phyloP scores from a whole-genome alignment of 1,140 invertebrate genomes.

The Drosophila jambulina region DNA sequence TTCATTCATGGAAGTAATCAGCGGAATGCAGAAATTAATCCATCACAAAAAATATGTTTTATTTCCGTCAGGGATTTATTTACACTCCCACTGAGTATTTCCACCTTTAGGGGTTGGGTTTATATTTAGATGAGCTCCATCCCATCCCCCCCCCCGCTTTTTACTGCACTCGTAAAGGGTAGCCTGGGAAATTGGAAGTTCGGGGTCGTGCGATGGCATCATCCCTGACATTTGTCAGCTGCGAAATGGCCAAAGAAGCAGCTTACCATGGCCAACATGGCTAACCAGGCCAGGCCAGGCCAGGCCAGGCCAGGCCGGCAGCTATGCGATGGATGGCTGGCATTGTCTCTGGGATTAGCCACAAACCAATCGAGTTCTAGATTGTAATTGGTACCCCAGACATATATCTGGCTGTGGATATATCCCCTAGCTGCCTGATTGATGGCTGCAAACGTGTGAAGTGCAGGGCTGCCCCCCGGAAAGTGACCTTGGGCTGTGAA shows the following conservation, averaged over 20 bases:
- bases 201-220: conserved; percentile 20
- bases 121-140: conserved; percentile 12
- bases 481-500: conserved; percentile 11
- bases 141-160: background rate
- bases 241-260: conserved; percentile 40
- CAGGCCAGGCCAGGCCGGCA: conserved; percentile 1
- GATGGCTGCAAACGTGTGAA: conserved; percentile 41
- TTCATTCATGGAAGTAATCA: conserved; percentile 10
- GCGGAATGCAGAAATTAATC: conserved; percentile 17
- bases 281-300: conserved; percentile 15
- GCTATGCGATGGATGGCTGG: conserved; percentile 14
- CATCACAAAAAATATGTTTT: conserved; percentile 14
- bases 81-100: background rate
- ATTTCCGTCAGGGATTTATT: conserved; percentile 13
- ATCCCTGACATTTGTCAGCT: conserved; percentile 51
- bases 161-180: conserved; percentile 11
- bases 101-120: conserved; percentile 12
- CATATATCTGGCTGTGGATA: background rate
- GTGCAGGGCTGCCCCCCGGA: background rate
- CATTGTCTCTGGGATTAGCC: conserved; percentile 43
- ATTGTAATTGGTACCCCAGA: conserved; percentile 30
- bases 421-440: conserved; percentile 15
- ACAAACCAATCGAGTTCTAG: conserved; percentile 22
- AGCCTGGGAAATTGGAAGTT: conserved; percentile 25
- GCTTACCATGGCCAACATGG: conserved; percentile 31